A percentile compares a stretch with the other conserved stretches of the same genome.
Conservation (phyloP, 2,797 vertebrate genomes). For the Falco berigora region DNA sequence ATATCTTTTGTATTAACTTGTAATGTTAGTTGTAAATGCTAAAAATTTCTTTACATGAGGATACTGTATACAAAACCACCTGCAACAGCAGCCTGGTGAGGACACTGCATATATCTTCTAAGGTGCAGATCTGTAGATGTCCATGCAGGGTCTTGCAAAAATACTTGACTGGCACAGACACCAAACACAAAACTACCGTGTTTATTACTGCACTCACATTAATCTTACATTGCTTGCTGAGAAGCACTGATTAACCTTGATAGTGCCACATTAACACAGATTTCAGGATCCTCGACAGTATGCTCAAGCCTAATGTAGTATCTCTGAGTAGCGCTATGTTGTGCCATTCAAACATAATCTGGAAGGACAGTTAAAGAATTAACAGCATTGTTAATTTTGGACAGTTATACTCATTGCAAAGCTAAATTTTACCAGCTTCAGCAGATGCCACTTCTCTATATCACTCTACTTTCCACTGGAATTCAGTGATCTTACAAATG, state of each 20-base stretch:
- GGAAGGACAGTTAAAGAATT: neutral
- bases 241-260: neutral
- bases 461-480: neutral
- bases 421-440: neutral
- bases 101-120: neutral
- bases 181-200: neutral
- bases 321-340: neutral
- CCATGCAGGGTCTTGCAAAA: neutral
- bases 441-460: neutral
- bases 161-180: neutral
- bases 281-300: neutral
- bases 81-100: neutral
- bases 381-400: neutral
- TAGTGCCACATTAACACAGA: neutral
- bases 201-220: neutral
- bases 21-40: neutral
- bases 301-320: accelerated
- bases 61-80: neutral
- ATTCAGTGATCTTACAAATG: neutral
- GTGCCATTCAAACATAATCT: neutral
- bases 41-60: neutral
- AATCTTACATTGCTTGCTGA: neutral
- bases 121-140: neutral
- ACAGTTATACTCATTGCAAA: neutral
- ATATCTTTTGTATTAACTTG: neutral